A percentile compares a stretch with the other conserved stretches of the same genome.
Evolutionary conservation across 2,888 invertebrate genomes (phyloP).

Genomic region (Lobophora halterata): DNA sequence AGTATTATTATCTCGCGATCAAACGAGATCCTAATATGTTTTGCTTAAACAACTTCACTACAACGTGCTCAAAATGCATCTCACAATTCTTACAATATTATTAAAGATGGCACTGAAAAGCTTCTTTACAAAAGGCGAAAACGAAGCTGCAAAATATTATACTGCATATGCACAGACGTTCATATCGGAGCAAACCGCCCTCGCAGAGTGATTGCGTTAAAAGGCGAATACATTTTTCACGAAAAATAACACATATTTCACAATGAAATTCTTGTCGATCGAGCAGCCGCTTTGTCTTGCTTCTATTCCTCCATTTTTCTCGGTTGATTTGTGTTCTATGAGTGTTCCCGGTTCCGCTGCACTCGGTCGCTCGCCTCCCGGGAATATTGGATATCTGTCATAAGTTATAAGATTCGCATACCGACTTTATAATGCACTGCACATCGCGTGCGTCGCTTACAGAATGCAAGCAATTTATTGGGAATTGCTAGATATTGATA

Average conservation of each 20-base stretch:
- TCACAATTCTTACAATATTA: too few relatives aligned
- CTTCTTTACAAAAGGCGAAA: constrained; percentile 7
- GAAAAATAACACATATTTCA: constrained; percentile 69
- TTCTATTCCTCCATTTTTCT: constrained; percentile 58
- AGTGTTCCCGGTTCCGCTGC: constrained; percentile 52
- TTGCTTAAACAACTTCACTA: too few relatives aligned
- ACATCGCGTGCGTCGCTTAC: constrained; percentile 40
- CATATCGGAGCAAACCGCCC: constrained; percentile 33
- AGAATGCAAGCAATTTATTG: constrained; percentile 42
- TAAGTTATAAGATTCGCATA: constrained; percentile 64
- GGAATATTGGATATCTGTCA: constrained; percentile 73
- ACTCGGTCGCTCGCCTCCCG: constrained; percentile 49
- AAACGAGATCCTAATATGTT: too few relatives aligned
- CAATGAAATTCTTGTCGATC: constrained; percentile 66
- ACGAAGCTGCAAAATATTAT: background rate
- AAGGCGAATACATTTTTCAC: constrained; percentile 61
- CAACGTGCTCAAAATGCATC: background rate
- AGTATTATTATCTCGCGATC: too few relatives aligned
- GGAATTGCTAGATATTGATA: constrained; percentile 22
- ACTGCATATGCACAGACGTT: constrained; percentile 14
- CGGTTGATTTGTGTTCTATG: constrained; percentile 68
- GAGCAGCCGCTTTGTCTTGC: constrained; percentile 64
- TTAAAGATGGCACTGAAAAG: background rate
- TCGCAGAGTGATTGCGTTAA: constrained; percentile 53
- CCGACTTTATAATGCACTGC: constrained; percentile 56